phyloP scores from a whole-genome alignment of 2,888 invertebrate species.

The Cremastinae sp. region DNA sequence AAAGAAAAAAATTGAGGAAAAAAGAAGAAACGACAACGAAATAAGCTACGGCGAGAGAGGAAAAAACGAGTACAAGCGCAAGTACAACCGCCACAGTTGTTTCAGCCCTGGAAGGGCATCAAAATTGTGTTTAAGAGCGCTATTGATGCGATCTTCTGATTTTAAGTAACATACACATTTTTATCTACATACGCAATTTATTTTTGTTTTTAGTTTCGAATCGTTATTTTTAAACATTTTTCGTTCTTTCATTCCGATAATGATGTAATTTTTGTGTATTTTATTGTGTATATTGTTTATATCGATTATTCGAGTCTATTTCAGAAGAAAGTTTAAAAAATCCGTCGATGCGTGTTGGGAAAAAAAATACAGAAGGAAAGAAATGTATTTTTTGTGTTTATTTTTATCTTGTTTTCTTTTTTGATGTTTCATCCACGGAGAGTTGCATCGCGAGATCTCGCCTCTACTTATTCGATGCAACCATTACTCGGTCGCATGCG shows the following conservation, averaged over 20 bases:
- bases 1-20: constrained; percentile 44
- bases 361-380: too few relatives aligned
- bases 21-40: constrained; percentile 28
- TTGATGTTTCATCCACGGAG: constrained; percentile 30
- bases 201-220: too few relatives aligned
- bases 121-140: constrained; percentile 16
- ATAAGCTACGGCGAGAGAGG: constrained; percentile 40
- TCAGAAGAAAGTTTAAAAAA: constrained; percentile 12
- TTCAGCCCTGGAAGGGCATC: not conserved
- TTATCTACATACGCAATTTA: not conserved
- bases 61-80: constrained; percentile 61
- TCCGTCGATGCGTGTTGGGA: not conserved
- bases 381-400: constrained; percentile 15
- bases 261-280: too few relatives aligned
- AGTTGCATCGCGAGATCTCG: constrained; percentile 41
- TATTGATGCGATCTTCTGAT: constrained; percentile 31
- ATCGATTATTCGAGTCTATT: constrained; percentile 1
- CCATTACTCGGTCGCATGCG: constrained; percentile 68
- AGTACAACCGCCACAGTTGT: constrained; percentile 49
- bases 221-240: constrained; percentile 7
- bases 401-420: constrained; percentile 51
- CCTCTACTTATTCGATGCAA: constrained; percentile 58
- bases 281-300: constrained; percentile 7
- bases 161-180: constrained; percentile 18
- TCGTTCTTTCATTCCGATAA: constrained; percentile 4